These are phyloP conservation scores for Cotesia chilonis DNA, from an alignment of 1,140 invertebrate species.

Conservation along the genomic window DNA sequence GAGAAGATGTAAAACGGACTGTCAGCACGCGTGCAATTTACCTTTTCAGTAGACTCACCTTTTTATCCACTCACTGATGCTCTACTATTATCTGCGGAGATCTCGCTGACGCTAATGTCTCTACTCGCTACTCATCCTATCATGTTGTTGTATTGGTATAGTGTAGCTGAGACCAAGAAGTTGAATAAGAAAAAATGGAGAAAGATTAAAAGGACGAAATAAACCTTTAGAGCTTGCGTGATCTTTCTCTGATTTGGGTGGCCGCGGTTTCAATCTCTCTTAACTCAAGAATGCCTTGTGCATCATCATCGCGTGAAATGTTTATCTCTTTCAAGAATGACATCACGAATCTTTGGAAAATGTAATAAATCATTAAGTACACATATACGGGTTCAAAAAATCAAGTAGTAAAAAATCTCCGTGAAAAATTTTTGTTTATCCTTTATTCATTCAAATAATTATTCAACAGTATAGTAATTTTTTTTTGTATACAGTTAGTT, in stretches of 20 bases:
- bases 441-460: no score
- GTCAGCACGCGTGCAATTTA: background rate
- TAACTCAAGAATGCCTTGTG: slow-evolving; percentile 11
- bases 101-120: slow-evolving; percentile 16
- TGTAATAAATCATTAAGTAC: slow-evolving; percentile 8
- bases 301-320: slow-evolving; percentile 3
- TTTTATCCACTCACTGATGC: slow-evolving; percentile 19
- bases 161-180: no score
- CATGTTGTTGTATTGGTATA: no score
- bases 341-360: slow-evolving; percentile 12
- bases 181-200: background rate
- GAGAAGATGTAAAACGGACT: background rate
- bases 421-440: background rate
- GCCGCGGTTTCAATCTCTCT: no score
- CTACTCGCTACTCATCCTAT: background rate
- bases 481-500: background rate
- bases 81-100: slow-evolving; percentile 8
- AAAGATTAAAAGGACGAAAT: slow-evolving; percentile 4
- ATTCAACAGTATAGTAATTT: background rate
- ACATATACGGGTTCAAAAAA: background rate
- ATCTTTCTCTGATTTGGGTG: slow-evolving; percentile 27
- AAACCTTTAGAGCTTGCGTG: background rate
- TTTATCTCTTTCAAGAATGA: slow-evolving; percentile 18
- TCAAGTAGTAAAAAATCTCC: background rate
- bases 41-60: slow-evolving; percentile 1